Conservation (phyloP, 1,140 invertebrate species). For the Choristoneura fumiferana region DNA sequence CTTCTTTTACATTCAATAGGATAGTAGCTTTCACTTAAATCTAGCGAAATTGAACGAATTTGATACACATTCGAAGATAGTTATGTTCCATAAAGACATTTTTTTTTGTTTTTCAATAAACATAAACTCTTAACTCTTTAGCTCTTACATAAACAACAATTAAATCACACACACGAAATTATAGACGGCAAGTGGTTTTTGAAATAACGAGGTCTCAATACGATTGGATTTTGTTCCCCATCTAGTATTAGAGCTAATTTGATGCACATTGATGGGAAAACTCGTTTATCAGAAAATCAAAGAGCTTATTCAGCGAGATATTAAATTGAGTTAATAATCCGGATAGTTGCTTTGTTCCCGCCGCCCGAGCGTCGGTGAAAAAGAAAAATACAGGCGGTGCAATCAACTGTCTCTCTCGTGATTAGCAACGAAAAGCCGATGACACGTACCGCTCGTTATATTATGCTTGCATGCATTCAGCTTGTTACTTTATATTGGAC, state of each 20-base stretch:
- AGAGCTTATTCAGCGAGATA: slow-evolving; percentile 50
- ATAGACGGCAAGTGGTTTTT: no score
- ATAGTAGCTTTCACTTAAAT: no score
- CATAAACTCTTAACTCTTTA: no score
- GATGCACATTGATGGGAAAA: slow-evolving; percentile 23
- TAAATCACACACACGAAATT: no score
- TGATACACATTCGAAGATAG: no score
- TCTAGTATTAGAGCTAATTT: slow-evolving; percentile 23
- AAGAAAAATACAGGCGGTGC: slow-evolving; percentile 42
- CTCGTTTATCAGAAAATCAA: slow-evolving; percentile 38
- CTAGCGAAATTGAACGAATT: no score
- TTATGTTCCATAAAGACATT: no score
- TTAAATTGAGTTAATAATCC: slow-evolving; percentile 60
- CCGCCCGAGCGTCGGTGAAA: slow-evolving; percentile 37
- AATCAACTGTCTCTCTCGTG: slow-evolving; percentile 47
- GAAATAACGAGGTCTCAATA: no score
- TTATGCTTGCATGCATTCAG: slow-evolving; percentile 41
- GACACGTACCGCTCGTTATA: slow-evolving; percentile 47
- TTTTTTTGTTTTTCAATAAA: no score
- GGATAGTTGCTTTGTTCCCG: slow-evolving; percentile 49
- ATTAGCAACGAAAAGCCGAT: slow-evolving; percentile 51
- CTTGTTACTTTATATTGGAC: slow-evolving; percentile 63
- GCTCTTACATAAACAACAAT: no score
- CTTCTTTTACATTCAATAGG: no score
- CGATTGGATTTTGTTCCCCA: no score